Base-by-base conservation (phyloP, 2,888 invertebrate genomes). In the Frankliniella intonsa region DNA sequence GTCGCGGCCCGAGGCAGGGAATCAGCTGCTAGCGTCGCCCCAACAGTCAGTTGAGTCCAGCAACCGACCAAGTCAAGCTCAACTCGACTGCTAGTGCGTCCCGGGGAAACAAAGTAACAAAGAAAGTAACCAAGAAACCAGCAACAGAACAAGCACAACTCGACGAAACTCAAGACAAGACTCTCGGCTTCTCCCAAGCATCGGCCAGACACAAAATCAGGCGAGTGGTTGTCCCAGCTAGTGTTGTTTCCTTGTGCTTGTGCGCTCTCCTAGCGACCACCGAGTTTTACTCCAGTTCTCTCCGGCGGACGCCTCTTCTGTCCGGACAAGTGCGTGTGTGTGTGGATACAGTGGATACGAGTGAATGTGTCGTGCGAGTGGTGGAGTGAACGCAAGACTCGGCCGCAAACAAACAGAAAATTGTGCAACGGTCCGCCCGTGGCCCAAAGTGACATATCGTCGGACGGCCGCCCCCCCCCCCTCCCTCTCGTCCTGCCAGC, bases 51-150 rank as follows among this genome's bases (percentile, higher is more conserved):
- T 76, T 76, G 69, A 76, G 69, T 76, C 69, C 69, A 76, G 69
- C 69, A 76, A 76, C 69, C 69, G 69, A 76, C 69, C 69, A 76
- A 76, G 69, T 10, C 69, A 76, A 76, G 69, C 69, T 76, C 69
- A 76, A 76, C 69, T 76, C 69, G 69, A 76, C 69, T 76, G 69
- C 69, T 62, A 76, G 69, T 76, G 69, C 69, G 69, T 76, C 69
- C 69, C 69, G 69, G 69, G 69, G 69, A 76, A 76, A 76, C 69
- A 22, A 76, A 76, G 69, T 76, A 76, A 76, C 69, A 76, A 76
- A 76, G 69, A 76, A 76, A 76, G 69, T 76, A 76, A 76, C 69
- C 69, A 76, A 76, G 69, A 76, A 76, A 76, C 69, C 69, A 76
- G 12, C 69, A 76, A 76, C 22, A 10, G 22, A 76, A 25, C 69